Conservation (phyloP, 2,113 vertebrate genomes). For the Entelurus aequoreus region DNA sequence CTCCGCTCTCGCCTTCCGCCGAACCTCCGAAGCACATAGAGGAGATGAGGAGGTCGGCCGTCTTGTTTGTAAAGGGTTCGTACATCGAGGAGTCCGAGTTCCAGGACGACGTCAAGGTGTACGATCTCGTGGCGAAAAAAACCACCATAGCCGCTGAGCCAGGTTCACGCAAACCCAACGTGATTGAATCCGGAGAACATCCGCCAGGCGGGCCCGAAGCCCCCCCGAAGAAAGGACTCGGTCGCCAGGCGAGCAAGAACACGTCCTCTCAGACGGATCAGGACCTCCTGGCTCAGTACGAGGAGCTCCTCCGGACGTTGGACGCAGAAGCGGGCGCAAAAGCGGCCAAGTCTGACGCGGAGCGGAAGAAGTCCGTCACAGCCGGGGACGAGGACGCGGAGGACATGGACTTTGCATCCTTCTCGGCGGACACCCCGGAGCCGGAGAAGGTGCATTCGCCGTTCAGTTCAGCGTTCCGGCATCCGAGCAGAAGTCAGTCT, state of each 20-base stretch:
- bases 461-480: slow-evolving; percentile 68
- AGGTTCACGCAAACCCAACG: neutral
- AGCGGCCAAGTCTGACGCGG: slow-evolving; percentile 45
- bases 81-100: slow-evolving; percentile 95
- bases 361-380: slow-evolving; percentile 39
- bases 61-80: slow-evolving; percentile 84
- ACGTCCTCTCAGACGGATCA: slow-evolving; percentile 43
- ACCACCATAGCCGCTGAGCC: slow-evolving; percentile 75
- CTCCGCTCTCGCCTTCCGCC: slow-evolving; percentile 14
- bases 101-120: slow-evolving; percentile 92
- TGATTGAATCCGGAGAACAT: slow-evolving; percentile 10
- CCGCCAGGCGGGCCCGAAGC: slow-evolving; percentile 13
- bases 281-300: slow-evolving; percentile 83
- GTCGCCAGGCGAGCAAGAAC: slow-evolving; percentile 19
- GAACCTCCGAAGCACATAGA: slow-evolving; percentile 88
- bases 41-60: slow-evolving; percentile 87
- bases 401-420: slow-evolving; percentile 79
- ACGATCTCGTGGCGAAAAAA: slow-evolving; percentile 87
- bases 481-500: slow-evolving; percentile 55
- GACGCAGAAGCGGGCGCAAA: slow-evolving; percentile 60
- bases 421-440: slow-evolving; percentile 77
- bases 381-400: slow-evolving; percentile 49
- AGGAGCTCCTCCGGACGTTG: slow-evolving; percentile 85
- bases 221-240: slow-evolving; percentile 61
- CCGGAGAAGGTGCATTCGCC: slow-evolving; percentile 72